These are phyloP conservation scores for Alethe castanea DNA, from an alignment of 2,113 vertebrate species.

Conservation along the genomic window DNA sequence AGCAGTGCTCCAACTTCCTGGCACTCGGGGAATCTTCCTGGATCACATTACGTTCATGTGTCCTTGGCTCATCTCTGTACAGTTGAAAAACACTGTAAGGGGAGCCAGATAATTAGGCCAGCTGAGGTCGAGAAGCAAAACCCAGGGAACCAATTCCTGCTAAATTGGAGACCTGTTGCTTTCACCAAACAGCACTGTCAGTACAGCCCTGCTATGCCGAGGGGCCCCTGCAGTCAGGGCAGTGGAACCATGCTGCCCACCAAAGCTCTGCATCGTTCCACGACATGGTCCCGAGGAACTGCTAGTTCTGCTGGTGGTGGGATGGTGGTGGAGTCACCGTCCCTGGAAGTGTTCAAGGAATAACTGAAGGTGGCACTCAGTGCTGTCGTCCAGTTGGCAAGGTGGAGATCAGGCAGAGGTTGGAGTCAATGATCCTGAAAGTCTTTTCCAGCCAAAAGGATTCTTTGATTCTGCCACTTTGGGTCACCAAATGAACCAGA, in stretches of 20 bases:
- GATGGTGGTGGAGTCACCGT: not conserved
- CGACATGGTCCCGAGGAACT: fast-evolving
- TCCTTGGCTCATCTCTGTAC: too few species aligned
- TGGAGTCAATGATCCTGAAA: not conserved
- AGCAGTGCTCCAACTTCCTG: too few species aligned
- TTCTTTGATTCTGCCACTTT: not conserved
- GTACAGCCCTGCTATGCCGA: not conserved
- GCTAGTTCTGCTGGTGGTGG: fast-evolving
- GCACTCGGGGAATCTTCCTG: too few species aligned
- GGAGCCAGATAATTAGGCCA: too few species aligned
- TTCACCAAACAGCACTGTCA: not conserved
- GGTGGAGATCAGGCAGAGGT: not conserved
- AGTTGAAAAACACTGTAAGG: too few species aligned
- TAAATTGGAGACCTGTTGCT: not conserved
- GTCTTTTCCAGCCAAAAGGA: not conserved
- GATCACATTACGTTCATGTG: too few species aligned
- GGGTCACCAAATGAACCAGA: not conserved
- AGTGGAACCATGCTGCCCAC: not conserved
- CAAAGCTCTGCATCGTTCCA: fast-evolving
- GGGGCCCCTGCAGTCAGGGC: not conserved
- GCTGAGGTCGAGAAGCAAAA: not conserved
- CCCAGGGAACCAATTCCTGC: not conserved
- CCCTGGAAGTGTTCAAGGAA: not conserved
- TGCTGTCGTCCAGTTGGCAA: not conserved
- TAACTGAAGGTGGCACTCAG: not conserved